phyloP scores from a whole-genome alignment of 2,113 vertebrate genomes.

The Phylloscopus trochiloides region DNA sequence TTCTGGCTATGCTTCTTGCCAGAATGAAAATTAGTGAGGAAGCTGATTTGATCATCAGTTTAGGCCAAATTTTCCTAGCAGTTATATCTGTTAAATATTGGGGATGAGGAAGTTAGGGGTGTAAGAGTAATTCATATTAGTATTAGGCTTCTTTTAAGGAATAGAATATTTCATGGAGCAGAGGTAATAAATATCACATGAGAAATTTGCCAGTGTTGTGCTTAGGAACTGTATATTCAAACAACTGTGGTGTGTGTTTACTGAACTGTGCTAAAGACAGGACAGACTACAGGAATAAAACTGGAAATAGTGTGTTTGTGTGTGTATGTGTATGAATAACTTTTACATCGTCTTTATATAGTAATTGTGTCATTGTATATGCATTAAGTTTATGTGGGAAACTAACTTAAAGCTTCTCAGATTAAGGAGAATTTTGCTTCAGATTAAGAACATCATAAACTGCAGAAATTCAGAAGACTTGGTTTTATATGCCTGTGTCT shows the following conservation, averaged over 20 bases:
- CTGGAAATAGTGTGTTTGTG: neutral
- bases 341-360: neutral
- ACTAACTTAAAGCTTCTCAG: neutral
- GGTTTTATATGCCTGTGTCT: neutral
- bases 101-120: neutral
- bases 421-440: neutral
- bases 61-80: neutral
- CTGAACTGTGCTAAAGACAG: neutral
- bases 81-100: neutral
- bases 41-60: neutral
- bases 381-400: neutral
- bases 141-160: neutral
- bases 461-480: neutral
- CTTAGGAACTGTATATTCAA: neutral
- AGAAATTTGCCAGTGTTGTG: neutral
- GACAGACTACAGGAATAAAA: neutral
- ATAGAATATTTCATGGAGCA: neutral
- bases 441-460: neutral
- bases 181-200: neutral
- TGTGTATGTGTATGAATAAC: neutral
- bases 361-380: neutral
- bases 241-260: neutral
- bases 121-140: neutral
- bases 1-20: neutral
- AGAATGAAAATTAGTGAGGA: slow-evolving; percentile 1